phyloP scores from a whole-genome alignment of 30 jellyfish, hydroid and myxozoan species.

The Aurelia sp. region DNA sequence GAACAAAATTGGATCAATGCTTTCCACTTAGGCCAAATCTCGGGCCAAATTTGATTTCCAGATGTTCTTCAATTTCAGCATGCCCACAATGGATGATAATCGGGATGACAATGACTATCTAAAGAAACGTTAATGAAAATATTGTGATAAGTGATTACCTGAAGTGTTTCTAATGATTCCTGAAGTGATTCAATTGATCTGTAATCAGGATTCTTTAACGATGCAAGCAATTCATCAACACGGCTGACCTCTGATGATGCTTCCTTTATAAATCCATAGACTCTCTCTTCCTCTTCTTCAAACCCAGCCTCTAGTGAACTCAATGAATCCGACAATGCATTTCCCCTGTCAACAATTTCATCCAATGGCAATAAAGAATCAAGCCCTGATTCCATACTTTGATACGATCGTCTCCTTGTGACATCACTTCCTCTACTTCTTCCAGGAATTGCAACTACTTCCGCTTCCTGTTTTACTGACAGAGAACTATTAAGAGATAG shows the following conservation, averaged over 20 bases:
- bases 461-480: not conserved
- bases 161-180: constrained; percentile 26
- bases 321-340: constrained; percentile 33
- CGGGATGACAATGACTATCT: no score
- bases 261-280: constrained; percentile 37
- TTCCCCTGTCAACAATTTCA: constrained; percentile 31
- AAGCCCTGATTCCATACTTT: constrained; percentile 49
- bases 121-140: no score
- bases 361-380: constrained; percentile 37
- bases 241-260: constrained; percentile 48
- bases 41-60: no score
- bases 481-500: not conserved
- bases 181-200: constrained; percentile 61
- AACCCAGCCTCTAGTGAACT: constrained; percentile 51
- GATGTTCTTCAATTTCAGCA: no score
- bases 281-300: constrained; percentile 53
- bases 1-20: no score
- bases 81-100: no score
- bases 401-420: constrained; percentile 35
- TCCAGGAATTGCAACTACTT: not conserved
- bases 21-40: no score
- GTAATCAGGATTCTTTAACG: constrained; percentile 27
- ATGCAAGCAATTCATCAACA: constrained; percentile 52
- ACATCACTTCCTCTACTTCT: not conserved
- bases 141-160: constrained; percentile 12